Base-by-base conservation (phyloP, 2,888 invertebrate species). In the Lithophane ornitopus region DNA sequence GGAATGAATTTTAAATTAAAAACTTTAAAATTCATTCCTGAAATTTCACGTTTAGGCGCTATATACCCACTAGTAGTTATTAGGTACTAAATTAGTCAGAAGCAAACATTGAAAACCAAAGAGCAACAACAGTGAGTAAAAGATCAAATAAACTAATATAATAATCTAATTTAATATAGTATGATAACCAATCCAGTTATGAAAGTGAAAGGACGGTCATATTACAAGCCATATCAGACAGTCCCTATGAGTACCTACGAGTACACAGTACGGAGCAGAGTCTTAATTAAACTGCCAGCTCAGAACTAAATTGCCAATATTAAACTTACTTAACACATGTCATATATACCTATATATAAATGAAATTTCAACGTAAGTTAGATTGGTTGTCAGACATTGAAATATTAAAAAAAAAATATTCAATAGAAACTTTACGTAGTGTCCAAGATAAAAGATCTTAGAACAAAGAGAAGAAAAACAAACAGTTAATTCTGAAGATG, bases 401-500 rank as follows among this genome's bases (percentile, higher is more conserved):
- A 26, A 52, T 14, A 39, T 3, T 0, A 34, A 76, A 34, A 19
- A 46, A 28, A 34, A 12, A 14, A 6, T 28, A 67, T 62, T 49
- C 28, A 16, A 62, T 26, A 14, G 9, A 46, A 34, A 62, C 2
- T 8, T 14, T 74, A 44, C 14, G 22, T 66, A 16, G 34, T 52
- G 14, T 41, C 19, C 12, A 6, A 61, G 14, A 54, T 62, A 63
- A 75, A 63, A 52, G 11, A 54, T 63, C 39, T 58, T 11, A 22
- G 34, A 54, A 28, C 19, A 54, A 76, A 77, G 12, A 44, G 6
- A 69, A 22, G 68, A 78, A 65, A 78, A 79, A 59, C 46, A 79
- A 63, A 54, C 41, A 46, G 54, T 14, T 54, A 52, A n/a, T 44
- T 70, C 34, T 67, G 16, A 39, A 62, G 12, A 44, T 79, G 79